Conservation (phyloP, 2,797 vertebrate genomes). For the Yasuhikotakia modesta region DNA sequence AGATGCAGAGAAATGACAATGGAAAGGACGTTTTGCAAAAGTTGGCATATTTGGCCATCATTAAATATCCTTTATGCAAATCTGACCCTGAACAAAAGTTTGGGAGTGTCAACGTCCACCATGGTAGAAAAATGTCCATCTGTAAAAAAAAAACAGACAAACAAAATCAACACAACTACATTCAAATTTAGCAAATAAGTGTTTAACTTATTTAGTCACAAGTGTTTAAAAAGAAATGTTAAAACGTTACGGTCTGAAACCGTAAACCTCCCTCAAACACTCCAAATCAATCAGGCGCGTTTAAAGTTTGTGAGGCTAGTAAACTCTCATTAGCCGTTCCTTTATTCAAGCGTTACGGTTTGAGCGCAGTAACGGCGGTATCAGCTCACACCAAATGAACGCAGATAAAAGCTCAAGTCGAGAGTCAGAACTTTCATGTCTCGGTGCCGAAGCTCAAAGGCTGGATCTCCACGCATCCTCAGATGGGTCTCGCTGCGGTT, state of each 20-base stretch:
- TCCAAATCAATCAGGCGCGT: neutral
- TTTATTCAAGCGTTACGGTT: constrained; percentile 30
- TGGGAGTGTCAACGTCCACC: neutral
- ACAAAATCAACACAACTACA: neutral
- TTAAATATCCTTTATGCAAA: neutral
- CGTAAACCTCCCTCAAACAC: constrained; percentile 14
- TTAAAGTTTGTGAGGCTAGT: neutral
- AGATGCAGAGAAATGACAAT: constrained; percentile 13
- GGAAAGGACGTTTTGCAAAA: neutral
- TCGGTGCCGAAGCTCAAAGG: constrained; percentile 11
- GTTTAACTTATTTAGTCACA: no score
- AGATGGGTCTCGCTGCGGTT: constrained; percentile 58
- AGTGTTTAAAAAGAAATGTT: neutral
- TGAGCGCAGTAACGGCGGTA: constrained; percentile 15
- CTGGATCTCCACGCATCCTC: constrained; percentile 66
- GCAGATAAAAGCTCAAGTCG: constrained; percentile 36
- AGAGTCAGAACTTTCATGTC: constrained; percentile 50
- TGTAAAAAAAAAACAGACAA: neutral
- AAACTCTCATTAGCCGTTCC: constrained; percentile 15
- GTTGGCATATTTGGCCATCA: neutral
- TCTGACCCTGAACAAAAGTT: constrained; percentile 6
- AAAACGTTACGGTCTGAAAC: neutral
- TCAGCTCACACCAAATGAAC: constrained; percentile 31
- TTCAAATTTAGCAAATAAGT: neutral
- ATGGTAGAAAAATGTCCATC: neutral